Evolutionary conservation across 92 coral and sea anemone species (phyloP).

Genomic region (Zoanthus gigantus): DNA sequence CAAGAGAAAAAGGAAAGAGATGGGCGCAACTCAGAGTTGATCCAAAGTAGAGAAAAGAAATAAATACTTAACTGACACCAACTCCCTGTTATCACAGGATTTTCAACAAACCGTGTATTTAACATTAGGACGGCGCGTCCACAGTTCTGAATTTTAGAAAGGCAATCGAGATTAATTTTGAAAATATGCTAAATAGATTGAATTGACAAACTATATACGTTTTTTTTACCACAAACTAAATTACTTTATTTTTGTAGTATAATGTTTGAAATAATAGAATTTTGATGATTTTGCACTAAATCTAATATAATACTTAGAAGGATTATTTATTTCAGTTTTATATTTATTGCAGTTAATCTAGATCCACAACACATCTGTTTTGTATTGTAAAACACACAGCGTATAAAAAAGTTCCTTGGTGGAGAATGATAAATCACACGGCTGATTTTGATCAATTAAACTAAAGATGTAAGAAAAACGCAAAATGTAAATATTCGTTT

Average conservation of each 20-base stretch:
- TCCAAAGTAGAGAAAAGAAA: not conserved
- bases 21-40: conserved; percentile 23
- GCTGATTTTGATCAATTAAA: no score
- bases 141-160: not conserved
- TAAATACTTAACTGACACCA: not conserved
- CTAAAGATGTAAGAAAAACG: no score
- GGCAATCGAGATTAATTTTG: no score
- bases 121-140: not conserved
- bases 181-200: not conserved
- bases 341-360: not conserved
- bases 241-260: not conserved
- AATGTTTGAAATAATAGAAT: not conserved
- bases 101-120: not conserved
- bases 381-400: not conserved
- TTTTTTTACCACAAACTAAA: not conserved
- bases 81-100: not conserved
- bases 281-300: not conserved
- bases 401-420: no score
- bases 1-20: conserved; percentile 80
- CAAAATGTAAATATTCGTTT: no score
- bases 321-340: not conserved
- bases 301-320: not conserved
- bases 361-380: not conserved
- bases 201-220: not conserved
- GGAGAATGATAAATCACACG: no score